phyloP scores from a whole-genome alignment of 2,113 vertebrate species.

The Oreocharis arfaki region DNA sequence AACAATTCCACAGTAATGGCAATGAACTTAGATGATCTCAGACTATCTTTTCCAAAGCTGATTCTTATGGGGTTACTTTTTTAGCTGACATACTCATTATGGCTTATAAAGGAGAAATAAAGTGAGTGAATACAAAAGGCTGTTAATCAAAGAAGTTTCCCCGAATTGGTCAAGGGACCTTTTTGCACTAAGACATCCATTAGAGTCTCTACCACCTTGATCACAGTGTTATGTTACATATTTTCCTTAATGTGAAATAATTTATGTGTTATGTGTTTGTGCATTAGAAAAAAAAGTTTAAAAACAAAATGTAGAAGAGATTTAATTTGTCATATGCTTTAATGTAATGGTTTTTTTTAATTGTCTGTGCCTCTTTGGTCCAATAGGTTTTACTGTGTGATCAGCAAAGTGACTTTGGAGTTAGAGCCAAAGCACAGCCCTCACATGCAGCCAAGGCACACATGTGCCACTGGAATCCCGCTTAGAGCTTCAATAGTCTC shows the following conservation, averaged over 20 bases:
- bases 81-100: neutral
- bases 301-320: neutral
- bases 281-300: neutral
- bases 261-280: neutral
- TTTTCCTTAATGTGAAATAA: neutral
- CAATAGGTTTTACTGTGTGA: neutral
- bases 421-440: neutral
- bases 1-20: neutral
- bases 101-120: neutral
- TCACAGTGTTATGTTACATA: neutral
- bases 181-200: neutral
- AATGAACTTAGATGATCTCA: neutral
- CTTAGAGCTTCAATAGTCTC: accelerated
- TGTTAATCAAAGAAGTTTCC: neutral
- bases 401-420: neutral
- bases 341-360: neutral
- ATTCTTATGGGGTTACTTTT: neutral
- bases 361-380: neutral
- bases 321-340: neutral
- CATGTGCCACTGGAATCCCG: accelerated
- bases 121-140: neutral
- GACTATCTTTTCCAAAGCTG: neutral
- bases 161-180: neutral
- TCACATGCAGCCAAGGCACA: neutral
- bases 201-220: neutral